Base-by-base conservation (phyloP, 2,797 vertebrate species). In the Coregonus ussuriensis region DNA sequence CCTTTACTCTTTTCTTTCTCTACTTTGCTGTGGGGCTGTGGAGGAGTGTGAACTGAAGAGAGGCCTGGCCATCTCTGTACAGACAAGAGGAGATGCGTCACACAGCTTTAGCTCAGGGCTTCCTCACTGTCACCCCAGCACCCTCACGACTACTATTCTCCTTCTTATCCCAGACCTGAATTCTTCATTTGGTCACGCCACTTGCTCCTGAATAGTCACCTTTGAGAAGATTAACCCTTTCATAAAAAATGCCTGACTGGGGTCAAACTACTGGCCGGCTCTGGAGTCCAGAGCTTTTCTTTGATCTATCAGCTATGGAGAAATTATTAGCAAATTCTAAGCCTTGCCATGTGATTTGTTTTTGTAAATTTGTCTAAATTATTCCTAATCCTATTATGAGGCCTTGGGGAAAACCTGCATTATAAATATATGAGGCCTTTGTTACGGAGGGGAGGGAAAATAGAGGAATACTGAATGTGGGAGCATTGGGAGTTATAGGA, bases 161-260 rank as follows among this genome's bases (percentile, higher is more conserved):
- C 88, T 66, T 80, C 94, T 96, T 96, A 95, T 95, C 83, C 91
- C 91, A 93, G 93, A 92, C 93, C 95, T 94, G 95, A 96, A 96
- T 96, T 93, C 95, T 98, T 95, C 96, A 94, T 98, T 99, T 98
- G 97, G 98, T 99, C 98, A 99, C 98, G 98, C 95, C 95, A 94
- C 94, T 94, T 96, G 96, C 96, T 96, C 91, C 93, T 99, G 95
- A 98, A 98, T 98, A 93, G 96, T 98, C 96, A 98, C 96, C 97
- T 96, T 95, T 92, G 96, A 98, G 95, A 95, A 99, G 98, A 98
- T 99, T 99, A 99, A 99, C 98, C 98, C 98, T 97, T 98, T 98
- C 97, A 98, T 97, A 97, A 96, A 95, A 95, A 96, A 96, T 94
- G 94, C 96, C 93, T 94, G 93, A 95, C 95, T 91, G 90, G 96